Percentiles rank a stretch among this genome's conserved stretches.
These are phyloP conservation scores for Microchirus variegatus DNA, from an alignment of 2,797 vertebrate genomes.

Conservation along the genomic window DNA sequence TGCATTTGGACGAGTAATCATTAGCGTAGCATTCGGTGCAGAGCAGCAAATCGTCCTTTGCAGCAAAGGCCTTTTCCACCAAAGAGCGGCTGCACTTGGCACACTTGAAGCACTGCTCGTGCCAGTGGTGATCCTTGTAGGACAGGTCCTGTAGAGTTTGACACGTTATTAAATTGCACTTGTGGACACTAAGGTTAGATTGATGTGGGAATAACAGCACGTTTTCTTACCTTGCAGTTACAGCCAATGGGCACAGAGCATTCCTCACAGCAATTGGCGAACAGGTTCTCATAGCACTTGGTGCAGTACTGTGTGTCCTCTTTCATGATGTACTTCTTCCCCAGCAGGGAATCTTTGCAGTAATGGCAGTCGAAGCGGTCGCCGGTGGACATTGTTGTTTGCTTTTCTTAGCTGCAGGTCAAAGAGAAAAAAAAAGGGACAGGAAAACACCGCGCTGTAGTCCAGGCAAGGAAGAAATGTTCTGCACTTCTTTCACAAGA, in stretches of 20 bases:
- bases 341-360: conserved; percentile 91
- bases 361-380: conserved; percentile 88
- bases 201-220: background rate
- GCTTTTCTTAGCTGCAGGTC: conserved; percentile 59
- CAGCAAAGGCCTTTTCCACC: conserved; percentile 95
- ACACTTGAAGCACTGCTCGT: conserved; percentile 93
- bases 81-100: conserved; percentile 88
- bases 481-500: conserved; percentile 1
- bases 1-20: conserved; percentile 94
- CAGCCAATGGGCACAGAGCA: conserved; percentile 91
- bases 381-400: conserved; percentile 80
- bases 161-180: conserved; percentile 21
- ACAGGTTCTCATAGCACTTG: conserved; percentile 91
- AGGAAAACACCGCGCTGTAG: conserved; percentile 23
- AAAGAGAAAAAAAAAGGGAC: conserved; percentile 43
- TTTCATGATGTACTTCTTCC: conserved; percentile 91
- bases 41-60: conserved; percentile 91
- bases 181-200: background rate
- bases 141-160: conserved; percentile 87
- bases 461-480: conserved; percentile 6
- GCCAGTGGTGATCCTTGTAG: conserved; percentile 96
- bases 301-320: conserved; percentile 91
- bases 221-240: conserved; percentile 86
- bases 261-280: conserved; percentile 89
- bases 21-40: conserved; percentile 93